Evolutionary conservation across 1,140 invertebrate genomes (phyloP).

Genomic region (Protaetia brevitarsis): DNA sequence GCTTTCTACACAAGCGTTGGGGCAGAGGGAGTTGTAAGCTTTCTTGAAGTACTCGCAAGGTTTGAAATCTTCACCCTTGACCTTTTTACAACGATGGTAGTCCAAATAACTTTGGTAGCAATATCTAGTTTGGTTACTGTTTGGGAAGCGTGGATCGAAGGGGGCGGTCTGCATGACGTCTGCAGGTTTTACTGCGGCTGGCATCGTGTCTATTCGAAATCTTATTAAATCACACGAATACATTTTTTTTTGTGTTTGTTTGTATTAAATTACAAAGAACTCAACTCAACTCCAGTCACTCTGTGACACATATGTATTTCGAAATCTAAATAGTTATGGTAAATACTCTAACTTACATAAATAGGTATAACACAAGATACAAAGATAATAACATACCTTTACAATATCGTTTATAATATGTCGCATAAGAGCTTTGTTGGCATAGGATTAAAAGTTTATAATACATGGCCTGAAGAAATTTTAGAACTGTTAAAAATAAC

Average conservation of each 20-base stretch:
- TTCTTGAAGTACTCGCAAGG: slow-evolving; percentile 90
- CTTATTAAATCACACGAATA: background rate
- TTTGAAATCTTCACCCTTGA: slow-evolving; percentile 83
- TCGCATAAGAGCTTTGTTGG: too few species aligned
- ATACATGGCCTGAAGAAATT: too few species aligned
- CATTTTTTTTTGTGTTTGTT: background rate
- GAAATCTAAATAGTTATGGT: too few species aligned
- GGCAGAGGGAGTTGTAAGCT: slow-evolving; percentile 84
- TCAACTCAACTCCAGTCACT: too few species aligned
- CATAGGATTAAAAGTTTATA: too few species aligned
- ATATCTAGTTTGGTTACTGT: slow-evolving; percentile 92
- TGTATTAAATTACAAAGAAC: slow-evolving; percentile 21
- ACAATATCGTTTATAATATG: too few species aligned
- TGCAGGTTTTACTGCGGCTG: slow-evolving; percentile 32
- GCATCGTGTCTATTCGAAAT: slow-evolving; percentile 34
- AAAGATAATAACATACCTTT: too few species aligned
- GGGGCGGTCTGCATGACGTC: slow-evolving; percentile 67
- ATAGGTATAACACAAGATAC: too few species aligned
- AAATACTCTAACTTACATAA: too few species aligned
- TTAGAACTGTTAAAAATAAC: too few species aligned
- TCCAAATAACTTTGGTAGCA: slow-evolving; percentile 92
- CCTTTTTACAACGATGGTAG: slow-evolving; percentile 88
- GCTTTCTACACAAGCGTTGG: slow-evolving; percentile 84
- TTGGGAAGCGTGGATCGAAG: slow-evolving; percentile 95
- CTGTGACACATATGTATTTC: too few species aligned